Evolutionary conservation across 2,888 invertebrate genomes (phyloP), one percentile per base, ranked within the genome.

Genomic region (Hyalella azteca): DNA sequence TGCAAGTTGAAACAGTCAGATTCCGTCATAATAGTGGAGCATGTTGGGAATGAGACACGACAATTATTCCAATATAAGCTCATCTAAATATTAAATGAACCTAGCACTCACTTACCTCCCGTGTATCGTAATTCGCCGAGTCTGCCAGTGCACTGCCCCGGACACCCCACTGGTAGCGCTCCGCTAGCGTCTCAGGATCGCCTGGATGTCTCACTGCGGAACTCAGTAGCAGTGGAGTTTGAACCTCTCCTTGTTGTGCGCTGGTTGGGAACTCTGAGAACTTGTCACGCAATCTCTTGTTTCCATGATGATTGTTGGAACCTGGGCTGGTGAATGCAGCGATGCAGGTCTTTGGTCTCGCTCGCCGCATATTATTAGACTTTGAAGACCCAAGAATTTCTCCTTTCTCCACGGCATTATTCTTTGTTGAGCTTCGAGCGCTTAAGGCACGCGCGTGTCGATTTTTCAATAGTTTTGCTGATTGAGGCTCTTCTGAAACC

Each of bases 261-360:
- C n/a, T n/a, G 32, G 36, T 15, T 32, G 36, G 5, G 66, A 66
- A 19, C 36, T 66, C 19, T 29, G 32, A 2, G 66, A 66, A 29
- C 36, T 32, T 2, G n/a, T 66, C 11, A 19, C 36, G 66, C 29
- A 36, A 5, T 32, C 66, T 66, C 66, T 11, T 13, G 54, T 54
- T 54, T 54, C 26, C 22, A n/a, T n/a, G n/a, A n/a, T 15, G 15
- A 45, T 45, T 11, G 45, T 66, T n/a, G 5, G 39, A 19, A 2
- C 22, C 45, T 2, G 41, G 29, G 45, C 26, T 75, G 26, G 75
- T 40, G n/a, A 75, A 75, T 4, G 41, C 22, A 5, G 75, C 75
- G 2, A 32, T 32, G n/a, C 75, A 75, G 3, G 75, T 75, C 40
- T 75, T 75, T 7, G 75, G 75, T 22, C 75, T 40, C 75, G 22